Evolutionary conservation across 2,888 invertebrate genomes (phyloP), one percentile per base, ranked within the genome.

Genomic region (Parnassius apollo): DNA sequence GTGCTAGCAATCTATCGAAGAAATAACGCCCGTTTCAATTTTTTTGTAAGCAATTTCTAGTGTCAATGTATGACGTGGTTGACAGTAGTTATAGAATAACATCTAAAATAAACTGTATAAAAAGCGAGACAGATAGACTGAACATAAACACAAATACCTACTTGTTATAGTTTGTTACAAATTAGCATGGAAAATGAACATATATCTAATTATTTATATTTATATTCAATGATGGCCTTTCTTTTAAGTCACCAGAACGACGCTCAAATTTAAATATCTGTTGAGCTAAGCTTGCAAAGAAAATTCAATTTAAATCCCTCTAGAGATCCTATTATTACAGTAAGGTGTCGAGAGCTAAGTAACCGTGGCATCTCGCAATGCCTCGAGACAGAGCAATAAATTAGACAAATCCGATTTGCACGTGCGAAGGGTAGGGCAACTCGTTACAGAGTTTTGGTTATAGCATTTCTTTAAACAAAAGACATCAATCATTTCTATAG

Each of bases 401-500:
- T 91, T 91, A 88, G 81, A 88, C 86, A 88, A 90, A 91, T 88
- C 90, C 85, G 88, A 91, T 91, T 88, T 88, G 83, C 87, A 86
- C 89, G 87, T 86, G 83, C 82, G 76, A 75, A 78, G 74, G 78
- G 80, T 71, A 75, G 75, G 72, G 71, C 69, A 77, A 80, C 78
- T 81, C 81, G 77, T 75, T 80, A 76, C 78, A 72, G 72, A 71
- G 74, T 78, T 80, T 80, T 72, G 73, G 78, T 77, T 81, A 83
- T 82, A 77, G 75, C 73, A 69, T 72, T 77, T 84, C 80, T 84
- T 83, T 84, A 83, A 77, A 83, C 81, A 79, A 83, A 80, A 78
- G 75, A 73, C 76, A 75, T 71, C 73, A 73, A 74, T 75, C 73
- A 73, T 73, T 70, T 65, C 70, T 57, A 69, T 57, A 73, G 69